Percentiles rank a stretch among this genome's conserved stretches.
These are phyloP conservation scores for Polypedilum pembai DNA, from an alignment of 1,140 invertebrate species.

Conservation along the genomic window DNA sequence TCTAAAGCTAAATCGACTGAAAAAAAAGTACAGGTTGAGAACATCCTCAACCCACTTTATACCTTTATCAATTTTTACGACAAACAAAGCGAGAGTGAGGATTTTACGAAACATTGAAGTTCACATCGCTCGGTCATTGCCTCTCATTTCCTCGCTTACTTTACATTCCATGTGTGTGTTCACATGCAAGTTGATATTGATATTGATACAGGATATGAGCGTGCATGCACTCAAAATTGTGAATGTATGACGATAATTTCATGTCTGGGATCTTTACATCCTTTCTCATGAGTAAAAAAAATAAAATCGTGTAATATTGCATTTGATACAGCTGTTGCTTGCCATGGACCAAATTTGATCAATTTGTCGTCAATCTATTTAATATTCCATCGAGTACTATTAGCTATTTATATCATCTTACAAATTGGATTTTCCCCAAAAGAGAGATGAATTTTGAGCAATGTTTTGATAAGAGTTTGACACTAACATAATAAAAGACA, in stretches of 20 bases:
- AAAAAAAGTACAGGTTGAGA: no score
- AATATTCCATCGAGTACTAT: no score
- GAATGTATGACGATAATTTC: no score
- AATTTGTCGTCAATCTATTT: background rate
- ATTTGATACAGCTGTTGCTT: background rate
- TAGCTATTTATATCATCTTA: no score
- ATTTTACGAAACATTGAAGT: background rate
- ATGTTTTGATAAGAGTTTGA: background rate
- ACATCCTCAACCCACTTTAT: no score
- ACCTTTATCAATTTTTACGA: background rate
- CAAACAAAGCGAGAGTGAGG: background rate
- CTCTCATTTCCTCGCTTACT: background rate
- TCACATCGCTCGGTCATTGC: background rate
- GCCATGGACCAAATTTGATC: background rate
- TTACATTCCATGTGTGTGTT: no score
- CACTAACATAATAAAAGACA: background rate
- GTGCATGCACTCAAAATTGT: background rate
- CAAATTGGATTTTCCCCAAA: background rate
- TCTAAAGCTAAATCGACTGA: no score
- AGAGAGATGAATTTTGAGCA: background rate
- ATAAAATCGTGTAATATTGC: background rate
- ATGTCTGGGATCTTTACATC: background rate
- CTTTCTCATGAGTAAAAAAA: slow-evolving; percentile 5
- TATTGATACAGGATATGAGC: slow-evolving; percentile 17
- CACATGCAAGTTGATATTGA: background rate